These are phyloP conservation scores for Capra hircus DNA, from an alignment of 2,113 vertebrate species.

Conservation along the genomic window DNA sequence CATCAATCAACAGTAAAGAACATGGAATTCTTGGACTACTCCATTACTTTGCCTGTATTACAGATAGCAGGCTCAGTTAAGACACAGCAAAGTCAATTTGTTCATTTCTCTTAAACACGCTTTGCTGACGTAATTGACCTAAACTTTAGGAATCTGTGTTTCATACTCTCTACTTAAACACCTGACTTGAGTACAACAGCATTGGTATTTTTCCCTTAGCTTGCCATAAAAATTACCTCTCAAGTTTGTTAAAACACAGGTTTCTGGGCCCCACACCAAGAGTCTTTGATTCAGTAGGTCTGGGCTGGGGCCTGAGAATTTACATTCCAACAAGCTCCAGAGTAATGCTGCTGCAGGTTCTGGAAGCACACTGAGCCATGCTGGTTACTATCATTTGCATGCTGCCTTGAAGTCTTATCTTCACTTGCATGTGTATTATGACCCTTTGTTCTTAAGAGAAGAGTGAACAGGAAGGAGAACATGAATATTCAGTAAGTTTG, in stretches of 20 bases:
- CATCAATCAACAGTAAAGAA: conserved; percentile 32
- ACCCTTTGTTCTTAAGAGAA: neutral
- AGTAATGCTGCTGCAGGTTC: neutral
- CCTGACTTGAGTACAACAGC: neutral
- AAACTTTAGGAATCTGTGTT: conserved; percentile 8
- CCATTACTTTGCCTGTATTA: neutral
- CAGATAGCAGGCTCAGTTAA: neutral
- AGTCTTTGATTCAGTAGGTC: neutral
- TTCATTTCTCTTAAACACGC: conserved; percentile 43
- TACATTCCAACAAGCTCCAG: neutral
- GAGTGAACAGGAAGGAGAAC: neutral
- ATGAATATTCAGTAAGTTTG: neutral
- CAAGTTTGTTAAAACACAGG: neutral
- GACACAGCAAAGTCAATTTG: conserved; percentile 34
- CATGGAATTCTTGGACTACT: conserved; percentile 24
- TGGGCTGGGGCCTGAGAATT: neutral
- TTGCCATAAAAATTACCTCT: neutral
- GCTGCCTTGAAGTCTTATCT: neutral
- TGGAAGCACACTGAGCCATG: neutral
- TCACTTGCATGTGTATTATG: neutral
- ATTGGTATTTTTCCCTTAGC: neutral
- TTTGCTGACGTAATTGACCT: neutral
- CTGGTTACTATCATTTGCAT: neutral
- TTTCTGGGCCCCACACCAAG: neutral
- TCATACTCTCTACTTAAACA: neutral